phyloP scores from a whole-genome alignment of 2,888 invertebrate genomes.

The Melinopterus prodromus region DNA sequence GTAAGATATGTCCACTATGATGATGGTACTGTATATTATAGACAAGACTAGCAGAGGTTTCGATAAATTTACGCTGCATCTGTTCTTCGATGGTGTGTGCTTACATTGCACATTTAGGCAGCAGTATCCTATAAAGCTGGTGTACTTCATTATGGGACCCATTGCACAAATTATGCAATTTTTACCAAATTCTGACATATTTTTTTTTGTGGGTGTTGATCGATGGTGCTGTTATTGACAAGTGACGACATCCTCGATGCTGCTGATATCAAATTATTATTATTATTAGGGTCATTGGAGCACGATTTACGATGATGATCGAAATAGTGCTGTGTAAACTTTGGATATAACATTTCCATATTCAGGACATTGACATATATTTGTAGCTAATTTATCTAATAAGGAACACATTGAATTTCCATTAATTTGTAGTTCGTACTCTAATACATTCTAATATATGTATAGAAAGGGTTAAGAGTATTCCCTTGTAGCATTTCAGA shows the following conservation, averaged over 20 bases:
- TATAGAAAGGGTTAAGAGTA: too few species aligned
- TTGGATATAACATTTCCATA: neutral
- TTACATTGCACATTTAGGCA: conserved; percentile 17
- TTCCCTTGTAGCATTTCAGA: too few species aligned
- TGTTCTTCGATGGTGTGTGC: conserved; percentile 12
- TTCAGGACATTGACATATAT: neutral
- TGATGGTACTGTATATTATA: neutral
- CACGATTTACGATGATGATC: neutral
- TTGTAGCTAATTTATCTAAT: neutral
- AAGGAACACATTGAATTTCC: neutral
- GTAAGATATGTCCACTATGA: neutral
- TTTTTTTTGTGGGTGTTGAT: neutral
- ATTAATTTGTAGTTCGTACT: too few species aligned
- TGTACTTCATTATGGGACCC: conserved; percentile 7
- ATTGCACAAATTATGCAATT: conserved; percentile 19
- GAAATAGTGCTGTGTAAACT: neutral
- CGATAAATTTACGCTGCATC: neutral
- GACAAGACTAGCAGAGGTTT: conserved; percentile 5
- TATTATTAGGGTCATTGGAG: neutral
- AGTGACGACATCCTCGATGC: neutral
- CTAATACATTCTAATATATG: too few species aligned
- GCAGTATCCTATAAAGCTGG: conserved; percentile 11
- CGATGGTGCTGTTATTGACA: neutral
- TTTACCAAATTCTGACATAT: conserved; percentile 9
- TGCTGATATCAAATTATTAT: neutral